A percentile compares a stretch with the other conserved stretches of the same genome.
Evolutionary conservation across 2,113 vertebrate species (phyloP).

Genomic region (Addax nasomaculatus): DNA sequence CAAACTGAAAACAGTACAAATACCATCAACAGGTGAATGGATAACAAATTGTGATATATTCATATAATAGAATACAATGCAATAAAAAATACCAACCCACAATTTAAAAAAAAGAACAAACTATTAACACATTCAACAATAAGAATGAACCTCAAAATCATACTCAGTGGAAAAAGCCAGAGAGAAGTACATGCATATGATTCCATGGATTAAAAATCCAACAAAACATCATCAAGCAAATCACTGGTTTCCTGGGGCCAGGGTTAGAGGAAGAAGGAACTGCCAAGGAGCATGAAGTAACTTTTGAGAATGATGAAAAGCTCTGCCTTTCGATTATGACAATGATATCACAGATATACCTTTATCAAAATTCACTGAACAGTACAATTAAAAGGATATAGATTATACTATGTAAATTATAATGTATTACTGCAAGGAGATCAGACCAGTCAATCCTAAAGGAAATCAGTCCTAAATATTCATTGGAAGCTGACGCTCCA

Average conservation of each 20-base stretch:
- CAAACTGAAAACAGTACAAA: background rate
- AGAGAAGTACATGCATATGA: background rate
- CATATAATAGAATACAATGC: background rate
- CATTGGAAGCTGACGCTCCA: background rate
- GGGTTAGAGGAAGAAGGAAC: background rate
- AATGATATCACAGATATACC: background rate
- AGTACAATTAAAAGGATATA: background rate
- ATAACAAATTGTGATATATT: background rate
- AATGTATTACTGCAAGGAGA: background rate
- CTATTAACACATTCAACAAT: background rate
- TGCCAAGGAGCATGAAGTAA: background rate
- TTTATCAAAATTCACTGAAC: background rate
- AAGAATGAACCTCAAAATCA: background rate
- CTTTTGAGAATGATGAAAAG: background rate
- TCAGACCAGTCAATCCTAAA: background rate
- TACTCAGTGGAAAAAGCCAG: background rate
- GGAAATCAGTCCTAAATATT: background rate
- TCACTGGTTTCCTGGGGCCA: background rate
- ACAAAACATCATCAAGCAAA: background rate
- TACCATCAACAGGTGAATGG: background rate
- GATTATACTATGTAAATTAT: background rate
- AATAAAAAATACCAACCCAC: background rate
- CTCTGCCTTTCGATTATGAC: background rate
- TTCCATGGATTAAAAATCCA: background rate
- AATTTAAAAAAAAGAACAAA: background rate